Percentiles rank a stretch among this genome's conserved stretches.
Conservation (phyloP, 2,888 invertebrate species). For the Abrostola tripartita region DNA sequence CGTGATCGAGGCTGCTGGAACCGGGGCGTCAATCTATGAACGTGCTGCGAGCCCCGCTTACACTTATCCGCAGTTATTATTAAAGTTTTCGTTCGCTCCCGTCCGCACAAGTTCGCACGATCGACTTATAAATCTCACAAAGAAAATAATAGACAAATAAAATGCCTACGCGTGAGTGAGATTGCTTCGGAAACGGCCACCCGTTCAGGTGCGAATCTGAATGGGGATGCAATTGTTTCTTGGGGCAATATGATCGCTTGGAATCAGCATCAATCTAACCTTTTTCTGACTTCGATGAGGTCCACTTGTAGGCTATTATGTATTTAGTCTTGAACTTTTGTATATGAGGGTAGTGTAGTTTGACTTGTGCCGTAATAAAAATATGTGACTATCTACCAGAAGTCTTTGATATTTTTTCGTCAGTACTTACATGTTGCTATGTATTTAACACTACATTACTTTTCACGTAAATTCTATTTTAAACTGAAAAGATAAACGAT, state of each 20-base stretch:
- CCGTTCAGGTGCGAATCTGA: conserved; percentile 24
- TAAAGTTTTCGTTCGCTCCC: conserved; percentile 61
- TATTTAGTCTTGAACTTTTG: too few species aligned
- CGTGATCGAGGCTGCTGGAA: conserved; percentile 42
- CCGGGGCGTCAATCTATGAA: conserved; percentile 48
- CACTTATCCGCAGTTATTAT: conserved; percentile 64
- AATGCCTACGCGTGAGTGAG: conserved; percentile 49
- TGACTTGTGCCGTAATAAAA: too few species aligned
- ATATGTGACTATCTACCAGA: too few species aligned
- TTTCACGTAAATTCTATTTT: too few species aligned
- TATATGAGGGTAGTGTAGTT: too few species aligned
- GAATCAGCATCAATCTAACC: conserved; percentile 5
- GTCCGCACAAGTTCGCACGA: conserved; percentile 58
- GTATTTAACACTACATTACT: too few species aligned
- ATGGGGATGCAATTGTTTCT: conserved; percentile 28
- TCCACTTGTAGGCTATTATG: not conserved
- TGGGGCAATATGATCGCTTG: conserved; percentile 6
- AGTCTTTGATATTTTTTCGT: too few species aligned
- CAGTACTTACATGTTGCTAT: too few species aligned
- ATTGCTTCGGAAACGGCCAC: conserved; percentile 24
- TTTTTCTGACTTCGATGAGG: not conserved
- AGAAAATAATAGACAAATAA: conserved; percentile 61
- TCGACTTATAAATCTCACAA: conserved; percentile 63
- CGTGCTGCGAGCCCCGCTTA: conserved; percentile 50
- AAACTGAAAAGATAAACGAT: too few species aligned